Conservation (phyloP, 2,797 vertebrate genomes). For the Anolis apletophallus region DNA sequence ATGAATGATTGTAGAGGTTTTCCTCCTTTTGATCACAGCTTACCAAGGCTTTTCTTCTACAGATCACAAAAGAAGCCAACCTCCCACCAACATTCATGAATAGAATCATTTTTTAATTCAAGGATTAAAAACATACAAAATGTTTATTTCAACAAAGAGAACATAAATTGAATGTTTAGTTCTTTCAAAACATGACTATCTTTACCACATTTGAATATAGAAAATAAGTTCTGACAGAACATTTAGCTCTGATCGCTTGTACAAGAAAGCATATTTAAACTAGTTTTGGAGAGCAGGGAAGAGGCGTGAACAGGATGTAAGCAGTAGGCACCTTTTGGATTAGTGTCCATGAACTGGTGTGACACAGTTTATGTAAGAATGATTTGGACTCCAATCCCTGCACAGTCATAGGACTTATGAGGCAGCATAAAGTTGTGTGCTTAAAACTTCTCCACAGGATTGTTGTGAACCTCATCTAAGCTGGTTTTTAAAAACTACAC, state of each 20-base stretch:
- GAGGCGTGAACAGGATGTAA: too few species aligned
- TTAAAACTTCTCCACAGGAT: background rate
- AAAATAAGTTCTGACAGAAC: constrained; percentile 45
- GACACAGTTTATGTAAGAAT: background rate
- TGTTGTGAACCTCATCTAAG: background rate
- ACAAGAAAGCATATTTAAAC: constrained; percentile 10
- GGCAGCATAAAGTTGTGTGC: background rate
- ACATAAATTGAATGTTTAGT: constrained; percentile 53
- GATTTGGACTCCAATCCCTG: background rate
- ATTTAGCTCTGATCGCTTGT: constrained; percentile 41
- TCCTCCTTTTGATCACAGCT: constrained; percentile 72
- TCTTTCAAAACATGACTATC: constrained; percentile 57
- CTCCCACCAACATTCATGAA: constrained; percentile 32
- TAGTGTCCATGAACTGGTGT: background rate
- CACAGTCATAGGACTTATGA: background rate
- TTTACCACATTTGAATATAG: constrained; percentile 61
- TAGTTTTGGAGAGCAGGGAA: background rate
- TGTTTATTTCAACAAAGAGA: constrained; percentile 54
- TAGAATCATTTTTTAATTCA: constrained; percentile 58
- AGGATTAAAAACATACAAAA: constrained; percentile 65
- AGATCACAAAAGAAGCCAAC: constrained; percentile 62
- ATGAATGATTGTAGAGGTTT: constrained; percentile 56
- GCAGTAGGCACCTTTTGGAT: background rate
- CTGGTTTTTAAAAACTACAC: background rate
- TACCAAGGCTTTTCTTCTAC: constrained; percentile 62